Conservation (phyloP, 1,140 invertebrate genomes). For the Cydia strobilella region DNA sequence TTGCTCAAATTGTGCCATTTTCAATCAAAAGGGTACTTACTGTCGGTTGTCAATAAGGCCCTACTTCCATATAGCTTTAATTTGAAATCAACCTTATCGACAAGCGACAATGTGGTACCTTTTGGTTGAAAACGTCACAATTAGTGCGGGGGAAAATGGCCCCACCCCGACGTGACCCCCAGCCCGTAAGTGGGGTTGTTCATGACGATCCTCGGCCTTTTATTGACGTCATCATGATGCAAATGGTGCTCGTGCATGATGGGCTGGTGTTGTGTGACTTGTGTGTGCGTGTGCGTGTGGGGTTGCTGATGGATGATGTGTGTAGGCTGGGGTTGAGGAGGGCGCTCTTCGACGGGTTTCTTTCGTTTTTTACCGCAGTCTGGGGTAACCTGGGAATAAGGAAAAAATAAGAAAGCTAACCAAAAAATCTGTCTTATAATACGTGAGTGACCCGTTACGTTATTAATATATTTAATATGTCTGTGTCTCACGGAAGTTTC, state of each 20-base stretch:
- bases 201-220: conserved; percentile 48
- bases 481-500: no score
- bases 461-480: no score
- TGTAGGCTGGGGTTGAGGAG: not conserved
- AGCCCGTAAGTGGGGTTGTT: conserved; percentile 53
- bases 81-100: no score
- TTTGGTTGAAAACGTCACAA: no score
- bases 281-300: not conserved
- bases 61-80: no score
- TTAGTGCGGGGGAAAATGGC: conserved; percentile 65
- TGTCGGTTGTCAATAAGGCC: no score
- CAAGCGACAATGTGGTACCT: no score
- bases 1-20: no score
- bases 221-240: conserved; percentile 53
- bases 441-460: no score
- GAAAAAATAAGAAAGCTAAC: no score
- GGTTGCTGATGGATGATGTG: not conserved
- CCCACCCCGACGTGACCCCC: conserved; percentile 57
- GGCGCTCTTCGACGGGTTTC: conserved; percentile 59
- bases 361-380: conserved; percentile 50
- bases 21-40: no score
- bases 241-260: conserved; percentile 16
- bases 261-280: conserved; percentile 35
- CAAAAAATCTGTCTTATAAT: no score
- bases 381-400: conserved; percentile 38